Percentiles rank a stretch among this genome's conserved stretches.
Evolutionary conservation across 2,113 vertebrate species (phyloP).

Genomic region (Platichthys stellatus): DNA sequence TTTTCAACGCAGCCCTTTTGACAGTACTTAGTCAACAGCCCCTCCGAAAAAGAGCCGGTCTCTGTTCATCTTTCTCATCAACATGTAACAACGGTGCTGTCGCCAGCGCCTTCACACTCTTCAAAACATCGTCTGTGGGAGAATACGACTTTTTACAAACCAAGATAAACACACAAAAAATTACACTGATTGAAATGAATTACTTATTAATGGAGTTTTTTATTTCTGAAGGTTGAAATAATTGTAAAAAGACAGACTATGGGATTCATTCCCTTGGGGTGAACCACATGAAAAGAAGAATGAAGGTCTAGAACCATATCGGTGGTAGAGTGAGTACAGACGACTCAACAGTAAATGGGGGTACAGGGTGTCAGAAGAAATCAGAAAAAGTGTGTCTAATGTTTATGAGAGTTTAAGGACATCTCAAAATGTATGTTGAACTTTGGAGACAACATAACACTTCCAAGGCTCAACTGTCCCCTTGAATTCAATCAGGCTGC

Average conservation of each 20-base stretch:
- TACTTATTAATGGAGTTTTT: not conserved
- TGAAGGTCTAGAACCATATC: not conserved
- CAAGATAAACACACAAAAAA: not conserved
- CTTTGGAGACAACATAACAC: too few species aligned
- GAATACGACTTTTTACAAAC: not conserved
- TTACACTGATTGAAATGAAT: not conserved
- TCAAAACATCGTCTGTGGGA: constrained; percentile 4
- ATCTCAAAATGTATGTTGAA: too few species aligned
- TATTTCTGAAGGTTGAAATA: not conserved
- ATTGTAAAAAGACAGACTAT: not conserved
- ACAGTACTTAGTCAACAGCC: constrained; percentile 69
- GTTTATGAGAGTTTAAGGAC: too few species aligned
- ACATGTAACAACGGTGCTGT: constrained; percentile 18
- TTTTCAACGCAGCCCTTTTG: constrained; percentile 57
- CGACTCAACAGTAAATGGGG: too few species aligned
- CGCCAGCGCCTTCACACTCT: not conserved
- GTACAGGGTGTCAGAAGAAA: too few species aligned
- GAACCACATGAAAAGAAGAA: not conserved
- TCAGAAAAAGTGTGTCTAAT: too few species aligned
- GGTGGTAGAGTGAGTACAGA: not conserved
- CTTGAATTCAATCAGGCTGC: too few species aligned
- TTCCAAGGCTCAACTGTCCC: too few species aligned
- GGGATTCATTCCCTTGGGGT: not conserved
- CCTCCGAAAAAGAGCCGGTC: constrained; percentile 11
- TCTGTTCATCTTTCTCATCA: constrained; percentile 30